phyloP scores from a whole-genome alignment of 1,140 invertebrate species.

The Drosophila eugracilis region DNA sequence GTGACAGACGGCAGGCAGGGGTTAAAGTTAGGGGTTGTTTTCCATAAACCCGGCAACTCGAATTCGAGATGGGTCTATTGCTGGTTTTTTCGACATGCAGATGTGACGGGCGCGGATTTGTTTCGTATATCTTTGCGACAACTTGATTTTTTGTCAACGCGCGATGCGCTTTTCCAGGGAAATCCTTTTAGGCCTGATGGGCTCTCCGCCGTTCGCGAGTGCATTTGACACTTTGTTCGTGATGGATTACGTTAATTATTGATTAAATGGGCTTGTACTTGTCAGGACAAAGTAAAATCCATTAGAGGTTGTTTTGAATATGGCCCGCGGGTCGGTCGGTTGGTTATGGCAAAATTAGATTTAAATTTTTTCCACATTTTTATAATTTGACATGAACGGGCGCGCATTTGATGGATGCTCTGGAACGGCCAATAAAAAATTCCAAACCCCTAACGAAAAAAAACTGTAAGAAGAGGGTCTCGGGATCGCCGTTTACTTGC shows the following conservation, averaged over 20 bases:
- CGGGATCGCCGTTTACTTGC: constrained; percentile 23
- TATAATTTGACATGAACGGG: constrained; percentile 69
- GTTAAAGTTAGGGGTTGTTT: constrained; percentile 57
- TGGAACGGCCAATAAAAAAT: constrained; percentile 9
- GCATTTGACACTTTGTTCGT: constrained; percentile 82
- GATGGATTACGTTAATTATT: constrained; percentile 84
- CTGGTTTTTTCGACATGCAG: constrained; percentile 80
- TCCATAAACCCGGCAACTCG: constrained; percentile 3
- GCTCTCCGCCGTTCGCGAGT: constrained; percentile 57
- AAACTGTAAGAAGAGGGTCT: constrained; percentile 22
- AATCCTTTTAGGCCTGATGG: constrained; percentile 72
- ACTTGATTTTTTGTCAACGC: constrained; percentile 68
- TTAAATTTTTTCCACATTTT: constrained; percentile 73
- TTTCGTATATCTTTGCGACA: constrained; percentile 74
- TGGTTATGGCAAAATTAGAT: constrained; percentile 63
- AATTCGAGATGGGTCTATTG: constrained; percentile 38
- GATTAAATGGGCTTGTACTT: constrained; percentile 83
- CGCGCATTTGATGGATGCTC: constrained; percentile 74
- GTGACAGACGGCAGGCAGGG: constrained; percentile 62
- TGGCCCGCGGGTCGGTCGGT: constrained; percentile 2
- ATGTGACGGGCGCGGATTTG: constrained; percentile 81
- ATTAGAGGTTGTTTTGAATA: constrained; percentile 80
- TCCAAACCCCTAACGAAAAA: background rate
- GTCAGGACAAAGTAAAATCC: constrained; percentile 71
- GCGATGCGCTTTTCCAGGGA: constrained; percentile 54